Conservation (phyloP, 1,140 invertebrate species). For the Hyles euphorbiae region DNA sequence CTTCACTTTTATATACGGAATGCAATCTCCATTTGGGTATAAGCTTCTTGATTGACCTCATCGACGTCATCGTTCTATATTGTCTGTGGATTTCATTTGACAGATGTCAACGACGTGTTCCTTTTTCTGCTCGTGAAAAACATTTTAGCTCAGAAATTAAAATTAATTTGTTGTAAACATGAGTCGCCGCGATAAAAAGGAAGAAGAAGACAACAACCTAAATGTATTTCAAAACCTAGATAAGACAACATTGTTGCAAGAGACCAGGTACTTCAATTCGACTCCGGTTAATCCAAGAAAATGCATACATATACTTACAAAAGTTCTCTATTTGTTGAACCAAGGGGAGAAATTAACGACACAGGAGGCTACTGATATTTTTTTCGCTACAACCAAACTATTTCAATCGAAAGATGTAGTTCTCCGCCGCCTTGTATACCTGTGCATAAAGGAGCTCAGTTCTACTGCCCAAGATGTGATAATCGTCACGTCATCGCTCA, state of each 20-base stretch:
- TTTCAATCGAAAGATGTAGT: conserved; percentile 98
- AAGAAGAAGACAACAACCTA: conserved; percentile 76
- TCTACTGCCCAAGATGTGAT: conserved; percentile 98
- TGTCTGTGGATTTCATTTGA: too few relatives aligned
- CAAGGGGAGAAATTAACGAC: conserved; percentile 89
- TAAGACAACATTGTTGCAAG: conserved; percentile 96
- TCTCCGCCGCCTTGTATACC: conserved; percentile 93
- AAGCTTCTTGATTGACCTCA: too few relatives aligned
- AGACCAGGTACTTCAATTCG: conserved; percentile 97
- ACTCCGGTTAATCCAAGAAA: conserved; percentile 96
- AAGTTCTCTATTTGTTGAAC: conserved; percentile 96
- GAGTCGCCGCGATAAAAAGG: conserved; percentile 46
- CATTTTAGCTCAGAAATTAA: too few relatives aligned
- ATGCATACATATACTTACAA: conserved; percentile 96
- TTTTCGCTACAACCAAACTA: conserved; percentile 99
- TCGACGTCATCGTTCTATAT: too few relatives aligned
- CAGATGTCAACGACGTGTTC: too few relatives aligned
- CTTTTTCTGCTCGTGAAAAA: too few relatives aligned
- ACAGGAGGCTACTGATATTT: conserved; percentile 97
- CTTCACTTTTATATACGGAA: too few relatives aligned
- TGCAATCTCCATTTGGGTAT: too few relatives aligned
- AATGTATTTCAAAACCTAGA: conserved; percentile 95
- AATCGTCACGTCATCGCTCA: conserved; percentile 97
- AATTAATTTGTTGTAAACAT: conserved; percentile 15
- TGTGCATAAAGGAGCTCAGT: conserved; percentile 97